Conservation (phyloP, 2,113 vertebrate species). For the Muntiacus muntjak region DNA sequence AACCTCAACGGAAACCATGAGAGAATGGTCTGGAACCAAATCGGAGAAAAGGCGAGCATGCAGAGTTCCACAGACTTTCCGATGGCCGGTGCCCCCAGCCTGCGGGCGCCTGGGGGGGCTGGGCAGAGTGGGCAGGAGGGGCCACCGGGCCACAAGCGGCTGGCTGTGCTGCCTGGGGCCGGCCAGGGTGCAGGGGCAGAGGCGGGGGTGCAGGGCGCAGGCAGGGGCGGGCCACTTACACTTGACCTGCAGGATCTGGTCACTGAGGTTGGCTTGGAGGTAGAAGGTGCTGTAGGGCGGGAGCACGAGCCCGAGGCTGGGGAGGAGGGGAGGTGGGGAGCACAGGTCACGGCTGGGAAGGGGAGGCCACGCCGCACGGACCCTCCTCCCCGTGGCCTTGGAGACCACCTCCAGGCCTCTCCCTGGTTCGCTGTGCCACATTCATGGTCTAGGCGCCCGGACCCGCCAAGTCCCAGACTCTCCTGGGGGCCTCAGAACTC, state of each 20-base stretch:
- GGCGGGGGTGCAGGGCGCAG: slow-evolving; percentile 67
- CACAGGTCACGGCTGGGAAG: background rate
- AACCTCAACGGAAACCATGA: slow-evolving; percentile 80
- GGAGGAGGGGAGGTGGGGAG: background rate
- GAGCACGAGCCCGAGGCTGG: slow-evolving; percentile 95
- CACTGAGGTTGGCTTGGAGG: slow-evolving; percentile 97
- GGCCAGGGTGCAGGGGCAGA: slow-evolving; percentile 71
- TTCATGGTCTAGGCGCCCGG: background rate
- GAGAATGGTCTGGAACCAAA: slow-evolving; percentile 81
- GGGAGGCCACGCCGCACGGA: background rate
- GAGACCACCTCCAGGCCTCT: background rate
- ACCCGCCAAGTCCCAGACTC: background rate
- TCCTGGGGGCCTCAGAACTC: background rate
- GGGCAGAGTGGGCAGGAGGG: slow-evolving; percentile 64
- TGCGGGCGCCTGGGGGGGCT: slow-evolving; percentile 73
- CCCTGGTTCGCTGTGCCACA: background rate
- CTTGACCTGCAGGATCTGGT: slow-evolving; percentile 99
- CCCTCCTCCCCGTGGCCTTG: background rate
- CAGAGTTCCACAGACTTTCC: slow-evolving; percentile 89
- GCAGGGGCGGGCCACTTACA: slow-evolving; percentile 92
- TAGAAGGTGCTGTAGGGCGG: slow-evolving; percentile 97
- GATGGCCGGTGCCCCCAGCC: slow-evolving; percentile 82
- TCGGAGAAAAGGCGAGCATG: slow-evolving; percentile 89
- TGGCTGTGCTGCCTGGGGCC: slow-evolving; percentile 64
- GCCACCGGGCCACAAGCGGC: slow-evolving; percentile 70